Evolutionary conservation across 1,140 invertebrate genomes (phyloP), one percentile per base, ranked within the genome.

Genomic region (Conus ventricosus): DNA sequence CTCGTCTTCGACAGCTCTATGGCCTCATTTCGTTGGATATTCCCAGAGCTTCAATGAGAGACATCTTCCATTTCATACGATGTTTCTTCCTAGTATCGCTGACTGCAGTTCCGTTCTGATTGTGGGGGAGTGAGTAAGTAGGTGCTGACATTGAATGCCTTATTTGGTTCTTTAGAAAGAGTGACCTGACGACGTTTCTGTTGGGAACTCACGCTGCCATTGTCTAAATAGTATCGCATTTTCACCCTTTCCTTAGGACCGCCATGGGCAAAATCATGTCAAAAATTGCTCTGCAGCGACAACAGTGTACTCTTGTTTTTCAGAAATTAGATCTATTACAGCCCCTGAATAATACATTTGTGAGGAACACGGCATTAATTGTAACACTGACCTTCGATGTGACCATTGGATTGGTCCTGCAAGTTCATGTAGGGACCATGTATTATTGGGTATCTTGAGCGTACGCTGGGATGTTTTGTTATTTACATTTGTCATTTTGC

Each of bases 41-140:
- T 20, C 20, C 5, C n/a, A n/a, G n/a, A 25, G n/a, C 39, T 51
- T 78, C 76, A 25, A 78, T 78, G 39, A 78, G n/a, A 25, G n/a
- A 78, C 76, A 78, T 78, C 76, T 78, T 25, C 76, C 76, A 78
- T 78, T 78, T 78, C 76, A 78, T 8, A 78, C n/a, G n/a, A 17
- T 25, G n/a, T 78, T 78, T 20, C 10, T n/a, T n/a, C n/a, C 76
- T 20, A 78, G n/a, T 78, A 20, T 51, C 20, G n/a, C 39, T 78
- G n/a, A n/a, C 20, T 8, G 76, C 76, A 78, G 76, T 78, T 10
- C 39, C 76, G n/a, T 51, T 27, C 11, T 78, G 55, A 57, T 13
- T n/a, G 55, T 57, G 55, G 55, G 13, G 55, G n/a, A n/a, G n/a
- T n/a, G n/a, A 57, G 13, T 7, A n/a, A 57, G n/a, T n/a, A 57